Evolutionary conservation across 2,797 vertebrate species (phyloP), one percentile per base, ranked within the genome.

Genomic region (Sebastes variabilis): DNA sequence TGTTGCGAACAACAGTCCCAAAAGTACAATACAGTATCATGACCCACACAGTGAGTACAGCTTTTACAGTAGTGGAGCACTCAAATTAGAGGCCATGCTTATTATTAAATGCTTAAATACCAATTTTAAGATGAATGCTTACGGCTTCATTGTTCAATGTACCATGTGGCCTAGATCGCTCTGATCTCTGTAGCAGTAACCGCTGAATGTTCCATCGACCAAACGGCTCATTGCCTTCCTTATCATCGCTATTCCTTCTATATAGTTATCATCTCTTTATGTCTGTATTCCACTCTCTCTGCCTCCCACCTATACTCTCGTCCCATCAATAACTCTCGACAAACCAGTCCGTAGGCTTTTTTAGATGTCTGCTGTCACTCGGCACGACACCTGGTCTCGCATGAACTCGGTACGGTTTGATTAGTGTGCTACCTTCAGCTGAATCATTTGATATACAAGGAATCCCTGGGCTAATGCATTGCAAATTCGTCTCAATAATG

Each of bases 401-500:
- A 56, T 52, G 62, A 61, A 79, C 29, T 68, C 60, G 24, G 80
- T 69, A 16, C 18, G 10, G 77, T 72, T 84, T 85, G 79, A 90
- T 87, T 86, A 79, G 71, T 72, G 58, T 65, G 72, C 87, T 78
- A 84, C 80, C 83, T 83, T 84, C 86, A 81, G 69, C 81, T 75
- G n/a, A 76, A 79, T 24, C 66, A 81, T 85, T 86, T 89, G 62
- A 81, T 76, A 83, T 66, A 82, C 74, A 81, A 89, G 68, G 73
- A 87, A 80, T 89, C 88, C 87, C 87, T 54, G 73, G 56, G 88
- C 92, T 93, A 89, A 93, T 91, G 90, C 90, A 92, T 86, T 91
- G 91, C 87, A 93, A 90, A 91, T 91, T 92, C 66, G 62, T 49
- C 80, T 92, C 75, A 94, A 93, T 94, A 93, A 95, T 94, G 88